These are phyloP conservation scores for Alloplasta piceator DNA, from an alignment of 2,888 invertebrate genomes.

Conservation along the genomic window DNA sequence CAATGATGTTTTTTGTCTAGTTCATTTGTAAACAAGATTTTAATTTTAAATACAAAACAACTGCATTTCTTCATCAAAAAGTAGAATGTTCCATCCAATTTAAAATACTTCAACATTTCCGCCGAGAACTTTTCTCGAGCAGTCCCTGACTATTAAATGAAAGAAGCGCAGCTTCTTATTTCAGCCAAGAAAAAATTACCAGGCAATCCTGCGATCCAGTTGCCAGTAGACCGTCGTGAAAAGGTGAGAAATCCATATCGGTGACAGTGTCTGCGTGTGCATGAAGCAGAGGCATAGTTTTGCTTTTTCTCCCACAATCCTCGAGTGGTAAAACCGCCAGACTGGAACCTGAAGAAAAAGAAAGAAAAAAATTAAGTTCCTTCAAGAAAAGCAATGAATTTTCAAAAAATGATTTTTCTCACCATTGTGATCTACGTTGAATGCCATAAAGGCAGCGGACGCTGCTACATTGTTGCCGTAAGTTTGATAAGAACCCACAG, in stretches of 20 bases:
- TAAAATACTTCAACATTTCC: no score
- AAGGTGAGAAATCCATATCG: constrained; percentile 97
- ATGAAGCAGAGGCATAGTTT: constrained; percentile 93
- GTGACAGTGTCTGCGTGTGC: constrained; percentile 96
- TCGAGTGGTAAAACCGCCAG: constrained; percentile 94
- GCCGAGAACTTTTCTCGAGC: no score
- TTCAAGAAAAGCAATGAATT: background rate
- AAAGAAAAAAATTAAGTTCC: constrained; percentile 3
- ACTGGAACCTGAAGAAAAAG: constrained; percentile 88
- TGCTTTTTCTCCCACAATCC: constrained; percentile 94
- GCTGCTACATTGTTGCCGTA: constrained; percentile 98
- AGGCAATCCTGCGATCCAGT: constrained; percentile 95
- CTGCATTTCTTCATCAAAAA: no score
- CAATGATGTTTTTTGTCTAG: no score
- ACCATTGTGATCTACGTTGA: constrained; percentile 96
- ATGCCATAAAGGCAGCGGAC: constrained; percentile 96
- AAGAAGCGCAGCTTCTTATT: background rate
- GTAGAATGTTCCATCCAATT: no score
- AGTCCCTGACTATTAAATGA: no score
- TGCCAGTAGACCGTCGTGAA: constrained; percentile 95
- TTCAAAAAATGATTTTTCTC: constrained; percentile 52
- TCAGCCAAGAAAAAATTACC: constrained; percentile 83
- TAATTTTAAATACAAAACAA: no score
- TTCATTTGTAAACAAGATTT: no score
- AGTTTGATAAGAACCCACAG: constrained; percentile 96